Evolutionary conservation across 2,888 invertebrate species (phyloP), one percentile per base, ranked within the genome.

Genomic region (Spialia ferax): DNA sequence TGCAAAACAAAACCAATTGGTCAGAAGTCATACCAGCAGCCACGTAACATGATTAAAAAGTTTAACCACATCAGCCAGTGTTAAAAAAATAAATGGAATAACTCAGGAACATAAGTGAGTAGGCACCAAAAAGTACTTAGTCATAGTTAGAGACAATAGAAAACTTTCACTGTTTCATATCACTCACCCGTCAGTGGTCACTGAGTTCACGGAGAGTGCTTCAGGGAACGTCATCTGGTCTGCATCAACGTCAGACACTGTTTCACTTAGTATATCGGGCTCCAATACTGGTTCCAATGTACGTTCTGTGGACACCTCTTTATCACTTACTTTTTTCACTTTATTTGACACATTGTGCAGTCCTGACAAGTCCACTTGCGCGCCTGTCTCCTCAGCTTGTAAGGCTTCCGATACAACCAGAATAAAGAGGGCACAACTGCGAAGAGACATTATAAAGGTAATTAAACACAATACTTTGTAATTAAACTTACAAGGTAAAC

Each of bases 321-420:
- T 54, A 29, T 52, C 66, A 66, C 42, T 55, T 45, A 67, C 67
- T 67, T 67, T 61, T 61, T 55, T 67, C 67, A 67, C 61, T 67
- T 67, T 67, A 56, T 67, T 67, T 22, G 91, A 93, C 74, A 90
- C 90, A 83, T 87, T 93, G 69, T 87, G 91, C 22, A 93, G 84
- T 35, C 93, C 92, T 26, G 92, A 93, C 32, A 91, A 76, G 71
- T 92, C 92, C 13, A 89, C 85, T 35, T 85, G 84, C 22, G 79
- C 73, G 60, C 81, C 80, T 54, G 74, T 77, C 70, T 80, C 82
- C 65, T 89, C 89, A 42, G 79, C 84, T 72, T 89, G 89, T 74
- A 93, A 89, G 75, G 88, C 94, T 81, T 95, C 95, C 42, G 95
- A 94, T 67, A 95, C 94, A 78, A 95, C 95, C 79, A 95, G 87